These are phyloP conservation scores for Orientallactaga sibirica DNA, from an alignment of 2,797 vertebrate genomes.

Conservation along the genomic window DNA sequence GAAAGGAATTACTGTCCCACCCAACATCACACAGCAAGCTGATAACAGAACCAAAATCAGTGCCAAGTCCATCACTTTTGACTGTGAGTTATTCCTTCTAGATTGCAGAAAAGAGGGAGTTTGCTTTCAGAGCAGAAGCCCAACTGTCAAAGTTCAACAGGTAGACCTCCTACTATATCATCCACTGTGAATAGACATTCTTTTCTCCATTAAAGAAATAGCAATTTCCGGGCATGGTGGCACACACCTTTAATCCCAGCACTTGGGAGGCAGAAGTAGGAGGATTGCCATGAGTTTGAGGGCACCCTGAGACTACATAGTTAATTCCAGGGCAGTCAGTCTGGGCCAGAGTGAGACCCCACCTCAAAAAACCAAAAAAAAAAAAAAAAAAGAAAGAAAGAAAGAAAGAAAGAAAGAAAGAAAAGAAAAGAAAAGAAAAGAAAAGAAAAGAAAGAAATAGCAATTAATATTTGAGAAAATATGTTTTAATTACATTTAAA, in stretches of 20 bases:
- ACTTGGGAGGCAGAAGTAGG: too few relatives aligned
- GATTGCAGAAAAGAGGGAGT: background rate
- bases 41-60: background rate
- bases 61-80: background rate
- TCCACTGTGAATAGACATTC: background rate
- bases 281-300: too few relatives aligned
- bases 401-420: too few relatives aligned
- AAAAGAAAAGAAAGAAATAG: slow-evolving; percentile 1
- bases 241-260: too few relatives aligned
- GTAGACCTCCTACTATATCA: background rate
- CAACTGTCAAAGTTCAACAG: background rate
- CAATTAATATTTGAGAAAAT: slow-evolving; percentile 52
- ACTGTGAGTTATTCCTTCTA: background rate
- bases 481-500: slow-evolving; percentile 52
- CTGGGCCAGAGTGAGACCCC: too few relatives aligned
- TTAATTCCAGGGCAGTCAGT: too few relatives aligned
- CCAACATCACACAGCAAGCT: background rate
- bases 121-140: background rate
- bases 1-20: background rate
- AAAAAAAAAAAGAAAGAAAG: too few relatives aligned
- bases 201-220: slow-evolving; percentile 45
- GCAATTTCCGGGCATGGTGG: background rate
- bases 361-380: too few relatives aligned
- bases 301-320: too few relatives aligned
- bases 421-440: too few relatives aligned